These are phyloP conservation scores for Drosophila ambigua DNA, from an alignment of 1,140 invertebrate species.

Conservation along the genomic window DNA sequence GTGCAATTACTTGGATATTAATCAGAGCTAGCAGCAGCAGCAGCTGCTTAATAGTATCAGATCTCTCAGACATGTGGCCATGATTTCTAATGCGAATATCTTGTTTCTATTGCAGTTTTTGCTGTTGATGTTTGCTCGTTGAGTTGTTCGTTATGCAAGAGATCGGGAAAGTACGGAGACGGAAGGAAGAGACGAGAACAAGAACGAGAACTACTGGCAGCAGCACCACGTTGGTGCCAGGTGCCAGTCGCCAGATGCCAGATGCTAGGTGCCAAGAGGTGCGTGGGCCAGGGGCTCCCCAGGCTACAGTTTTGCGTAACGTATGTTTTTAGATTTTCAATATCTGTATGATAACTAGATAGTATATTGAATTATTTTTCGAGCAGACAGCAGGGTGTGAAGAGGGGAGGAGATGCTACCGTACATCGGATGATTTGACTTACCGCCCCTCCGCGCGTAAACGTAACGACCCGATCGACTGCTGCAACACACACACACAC, in stretches of 20 bases:
- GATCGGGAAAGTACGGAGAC: constrained; percentile 12
- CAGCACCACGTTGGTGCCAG: no score
- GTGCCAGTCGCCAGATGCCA: no score
- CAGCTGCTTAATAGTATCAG: not conserved
- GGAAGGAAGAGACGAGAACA: constrained; percentile 12
- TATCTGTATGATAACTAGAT: no score
- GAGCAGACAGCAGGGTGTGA: not conserved
- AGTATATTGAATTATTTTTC: not conserved
- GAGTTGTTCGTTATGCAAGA: constrained; percentile 42
- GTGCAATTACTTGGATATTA: not conserved
- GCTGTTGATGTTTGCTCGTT: constrained; percentile 25
- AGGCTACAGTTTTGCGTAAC: no score
- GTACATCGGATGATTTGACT: constrained; percentile 52
- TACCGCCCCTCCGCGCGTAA: constrained; percentile 40
- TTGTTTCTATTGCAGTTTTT: constrained; percentile 20
- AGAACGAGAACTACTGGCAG: constrained; percentile 2
- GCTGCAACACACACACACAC: constrained; percentile 43
- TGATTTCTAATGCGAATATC: no score
- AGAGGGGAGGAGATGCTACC: constrained; percentile 53
- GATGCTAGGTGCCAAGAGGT: no score
- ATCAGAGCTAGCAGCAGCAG: constrained; percentile 5
- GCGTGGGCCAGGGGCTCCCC: no score
- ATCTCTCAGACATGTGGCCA: not conserved
- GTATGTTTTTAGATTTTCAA: no score
- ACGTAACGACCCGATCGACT: constrained; percentile 37